Evolutionary conservation across 2,888 invertebrate species (phyloP).

Genomic region (Cylindroiulus punctatus): DNA sequence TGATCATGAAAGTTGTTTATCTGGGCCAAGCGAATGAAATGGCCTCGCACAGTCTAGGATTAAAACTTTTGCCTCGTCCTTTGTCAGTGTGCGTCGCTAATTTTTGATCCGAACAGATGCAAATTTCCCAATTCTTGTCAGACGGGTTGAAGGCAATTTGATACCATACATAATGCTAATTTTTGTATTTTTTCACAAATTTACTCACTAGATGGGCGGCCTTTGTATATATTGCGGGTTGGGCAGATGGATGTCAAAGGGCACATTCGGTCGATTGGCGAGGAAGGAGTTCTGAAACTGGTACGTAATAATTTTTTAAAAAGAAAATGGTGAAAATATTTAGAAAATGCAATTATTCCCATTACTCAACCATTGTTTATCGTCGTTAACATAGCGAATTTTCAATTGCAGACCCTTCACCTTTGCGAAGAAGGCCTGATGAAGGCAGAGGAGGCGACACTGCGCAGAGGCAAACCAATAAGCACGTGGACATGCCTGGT

Average conservation of each 20-base stretch:
- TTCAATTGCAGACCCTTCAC: conserved; percentile 75
- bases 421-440: conserved; percentile 91
- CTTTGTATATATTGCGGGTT: conserved; percentile 85
- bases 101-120: too few species aligned
- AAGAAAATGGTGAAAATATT: background rate
- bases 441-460: conserved; percentile 86
- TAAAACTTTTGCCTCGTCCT: too few species aligned
- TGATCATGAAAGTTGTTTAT: background rate
- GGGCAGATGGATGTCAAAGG: conserved; percentile 98
- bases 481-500: conserved; percentile 90
- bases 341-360: background rate
- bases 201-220: conserved; percentile 81
- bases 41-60: too few species aligned
- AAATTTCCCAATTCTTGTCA: too few species aligned
- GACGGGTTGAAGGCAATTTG: too few species aligned
- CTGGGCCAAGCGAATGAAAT: background rate
- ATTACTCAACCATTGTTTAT: background rate
- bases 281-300: conserved; percentile 88
- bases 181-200: too few species aligned
- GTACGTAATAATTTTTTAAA: conserved; percentile 69
- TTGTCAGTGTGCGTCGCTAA: too few species aligned
- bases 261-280: conserved; percentile 87
- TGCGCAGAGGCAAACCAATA: conserved; percentile 81
- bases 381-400: background rate
- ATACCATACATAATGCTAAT: too few species aligned